Evolutionary conservation across 2,888 invertebrate species (phyloP).

Genomic region (Halictus quadricinctus): DNA sequence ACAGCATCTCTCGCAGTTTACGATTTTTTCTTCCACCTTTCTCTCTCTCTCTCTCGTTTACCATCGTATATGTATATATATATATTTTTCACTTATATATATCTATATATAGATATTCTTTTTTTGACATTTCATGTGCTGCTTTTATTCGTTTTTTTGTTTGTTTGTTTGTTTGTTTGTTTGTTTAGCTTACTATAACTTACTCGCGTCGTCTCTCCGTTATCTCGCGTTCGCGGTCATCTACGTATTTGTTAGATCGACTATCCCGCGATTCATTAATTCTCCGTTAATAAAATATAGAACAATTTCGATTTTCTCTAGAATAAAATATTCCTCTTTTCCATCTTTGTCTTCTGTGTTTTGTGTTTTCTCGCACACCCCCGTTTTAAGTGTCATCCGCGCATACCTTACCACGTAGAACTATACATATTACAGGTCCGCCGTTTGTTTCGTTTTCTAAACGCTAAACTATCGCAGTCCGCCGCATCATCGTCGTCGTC

Average conservation of each 20-base stretch:
- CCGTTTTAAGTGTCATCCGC: slow-evolving; percentile 19
- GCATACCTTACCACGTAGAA: slow-evolving; percentile 38
- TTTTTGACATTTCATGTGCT: slow-evolving; percentile 27
- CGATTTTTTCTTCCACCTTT: not conserved
- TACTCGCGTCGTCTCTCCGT: slow-evolving; percentile 15
- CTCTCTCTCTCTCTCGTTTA: not conserved
- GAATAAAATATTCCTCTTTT: slow-evolving; percentile 61
- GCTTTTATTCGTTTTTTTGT: slow-evolving; percentile 13
- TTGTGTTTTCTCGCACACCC: not conserved
- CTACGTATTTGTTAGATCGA: slow-evolving; percentile 47
- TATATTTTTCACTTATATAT: slow-evolving; percentile 4
- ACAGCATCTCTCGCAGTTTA: slow-evolving; percentile 9
- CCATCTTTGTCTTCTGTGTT: slow-evolving; percentile 15
- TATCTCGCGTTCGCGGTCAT: slow-evolving; percentile 12
- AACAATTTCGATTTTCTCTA: slow-evolving; percentile 72
- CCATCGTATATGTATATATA: slow-evolving; percentile 2
- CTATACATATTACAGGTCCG: slow-evolving; percentile 57
- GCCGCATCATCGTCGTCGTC: not conserved
- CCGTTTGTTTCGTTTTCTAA: slow-evolving; percentile 18
- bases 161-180: slow-evolving; percentile 5
- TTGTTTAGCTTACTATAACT: slow-evolving; percentile 23
- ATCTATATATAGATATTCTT: slow-evolving; percentile 20
- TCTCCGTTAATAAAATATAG: slow-evolving; percentile 72
- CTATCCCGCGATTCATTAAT: slow-evolving; percentile 37
- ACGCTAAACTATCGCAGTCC: slow-evolving; percentile 40